These are phyloP conservation scores for Flabesymbios commensalis DNA, from an alignment of 2,888 invertebrate genomes.

Conservation along the genomic window DNA sequence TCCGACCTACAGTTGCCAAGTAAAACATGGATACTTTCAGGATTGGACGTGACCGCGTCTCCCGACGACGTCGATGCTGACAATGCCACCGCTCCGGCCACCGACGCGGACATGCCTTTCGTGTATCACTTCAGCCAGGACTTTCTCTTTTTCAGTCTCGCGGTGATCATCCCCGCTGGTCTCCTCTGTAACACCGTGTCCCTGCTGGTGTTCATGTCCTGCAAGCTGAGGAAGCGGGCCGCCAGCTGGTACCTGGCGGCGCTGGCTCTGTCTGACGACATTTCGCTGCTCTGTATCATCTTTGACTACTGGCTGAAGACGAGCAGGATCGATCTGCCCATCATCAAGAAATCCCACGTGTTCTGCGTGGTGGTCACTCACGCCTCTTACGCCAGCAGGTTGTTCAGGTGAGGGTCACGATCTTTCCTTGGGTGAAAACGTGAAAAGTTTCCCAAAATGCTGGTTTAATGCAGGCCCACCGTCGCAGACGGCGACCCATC, in stretches of 20 bases:
- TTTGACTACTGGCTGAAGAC: constrained; percentile 27
- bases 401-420: too few species aligned
- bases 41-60: too few species aligned
- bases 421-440: too few species aligned
- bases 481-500: too few species aligned
- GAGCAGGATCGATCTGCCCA: constrained; percentile 10
- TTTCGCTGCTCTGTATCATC: constrained; percentile 18
- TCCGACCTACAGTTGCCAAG: too few species aligned
- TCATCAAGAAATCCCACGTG: constrained; percentile 4
- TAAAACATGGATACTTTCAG: too few species aligned
- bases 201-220: constrained; percentile 17
- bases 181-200: constrained; percentile 23
- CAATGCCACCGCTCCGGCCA: background rate
- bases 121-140: constrained; percentile 11
- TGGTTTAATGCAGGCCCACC: too few species aligned
- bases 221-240: constrained; percentile 15
- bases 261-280: constrained; percentile 23
- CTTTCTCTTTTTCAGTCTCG: constrained; percentile 24
- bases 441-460: too few species aligned
- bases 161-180: constrained; percentile 18
- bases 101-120: background rate
- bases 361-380: constrained; percentile 18
- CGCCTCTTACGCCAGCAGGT: constrained; percentile 21
- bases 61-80: background rate
- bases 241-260: constrained; percentile 24